Base-by-base conservation (phyloP, 2,113 vertebrate species). In the Xyliphius kryptos region DNA sequence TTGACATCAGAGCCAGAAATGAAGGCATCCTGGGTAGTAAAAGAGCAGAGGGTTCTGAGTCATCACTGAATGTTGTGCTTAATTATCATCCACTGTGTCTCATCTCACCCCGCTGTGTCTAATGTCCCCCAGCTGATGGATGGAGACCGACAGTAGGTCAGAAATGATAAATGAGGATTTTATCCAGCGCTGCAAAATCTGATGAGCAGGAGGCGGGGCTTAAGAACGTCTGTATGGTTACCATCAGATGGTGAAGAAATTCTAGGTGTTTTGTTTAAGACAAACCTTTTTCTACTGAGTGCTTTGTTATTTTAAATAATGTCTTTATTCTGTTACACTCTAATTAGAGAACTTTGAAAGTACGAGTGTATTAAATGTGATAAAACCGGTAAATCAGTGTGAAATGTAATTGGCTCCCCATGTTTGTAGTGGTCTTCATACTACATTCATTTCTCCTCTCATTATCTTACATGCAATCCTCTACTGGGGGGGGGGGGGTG, bases 131-230 rank as follows among this genome's bases (percentile, higher is more conserved):
- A 26, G 56, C 10, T 14, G 48, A 55, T 66, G 66, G 16, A 56
- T 68, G 56, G 22, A 46, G 43, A 58, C 41, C 32, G 61, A 56
- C 50, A 46, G 40, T 16, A 14, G 51, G 65, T 32, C 62, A 48
- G 47, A 20, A 63, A 53, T 38, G 67, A 56, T 54, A 71, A 61
- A 16, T 21, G 2, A 9, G 36, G 36, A 40, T 9, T 40, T 70
- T 32, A 22, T 70, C 32, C 21, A 16, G 52, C 38, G 56, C 4
- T 66, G 38, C 17, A 12, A 48, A 36, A 60, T 48, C 36, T 50
- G 46, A 5, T 7, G 40, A 10, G 26, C 26, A 6, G 26, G 26
- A 32, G 26, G 26, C 26, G 26, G 26, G 26, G 26, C 8, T 38
- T 64, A 20, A 12, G 32, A 58, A 20, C 44, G 47, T 21, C 21